Evolutionary conservation across 1,140 invertebrate genomes (phyloP).

Genomic region (Lepidurus arcticus): DNA sequence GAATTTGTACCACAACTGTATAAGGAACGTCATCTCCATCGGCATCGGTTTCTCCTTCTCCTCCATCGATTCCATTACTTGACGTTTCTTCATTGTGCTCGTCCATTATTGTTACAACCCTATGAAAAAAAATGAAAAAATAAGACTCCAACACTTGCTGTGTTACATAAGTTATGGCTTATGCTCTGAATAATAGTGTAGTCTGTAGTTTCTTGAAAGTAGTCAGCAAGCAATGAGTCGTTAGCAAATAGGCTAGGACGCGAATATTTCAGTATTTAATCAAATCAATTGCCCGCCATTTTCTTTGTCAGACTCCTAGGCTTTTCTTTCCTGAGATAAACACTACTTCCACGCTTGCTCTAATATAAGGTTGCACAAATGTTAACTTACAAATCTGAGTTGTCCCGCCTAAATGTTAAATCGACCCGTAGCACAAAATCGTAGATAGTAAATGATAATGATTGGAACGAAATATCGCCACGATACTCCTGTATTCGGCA

Average conservation of each 20-base stretch:
- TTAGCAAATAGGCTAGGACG: background rate
- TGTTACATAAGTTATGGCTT: background rate
- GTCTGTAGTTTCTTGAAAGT: no score
- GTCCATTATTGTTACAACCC: background rate
- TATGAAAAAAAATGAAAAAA: background rate
- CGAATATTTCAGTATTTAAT: background rate
- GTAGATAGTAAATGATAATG: constrained; percentile 22
- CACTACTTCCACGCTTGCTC: background rate
- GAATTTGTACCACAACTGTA: constrained; percentile 34
- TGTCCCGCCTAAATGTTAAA: constrained; percentile 19
- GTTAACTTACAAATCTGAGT: constrained; percentile 22
- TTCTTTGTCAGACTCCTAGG: background rate
- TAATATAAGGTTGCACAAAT: background rate
- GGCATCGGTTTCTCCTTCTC: constrained; percentile 25
- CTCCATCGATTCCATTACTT: background rate
- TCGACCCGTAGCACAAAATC: constrained; percentile 21
- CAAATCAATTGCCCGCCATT: background rate
- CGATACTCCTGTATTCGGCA: background rate
- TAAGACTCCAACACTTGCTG: background rate
- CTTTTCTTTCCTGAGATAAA: background rate
- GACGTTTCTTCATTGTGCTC: constrained; percentile 20
- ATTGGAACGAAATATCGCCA: constrained; percentile 21
- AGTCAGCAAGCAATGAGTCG: no score
- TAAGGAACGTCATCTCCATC: constrained; percentile 31
- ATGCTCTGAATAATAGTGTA: no score